Evolutionary conservation across 1,140 invertebrate species (phyloP), one percentile per base, ranked within the genome.

Genomic region (Drosophila tristis): DNA sequence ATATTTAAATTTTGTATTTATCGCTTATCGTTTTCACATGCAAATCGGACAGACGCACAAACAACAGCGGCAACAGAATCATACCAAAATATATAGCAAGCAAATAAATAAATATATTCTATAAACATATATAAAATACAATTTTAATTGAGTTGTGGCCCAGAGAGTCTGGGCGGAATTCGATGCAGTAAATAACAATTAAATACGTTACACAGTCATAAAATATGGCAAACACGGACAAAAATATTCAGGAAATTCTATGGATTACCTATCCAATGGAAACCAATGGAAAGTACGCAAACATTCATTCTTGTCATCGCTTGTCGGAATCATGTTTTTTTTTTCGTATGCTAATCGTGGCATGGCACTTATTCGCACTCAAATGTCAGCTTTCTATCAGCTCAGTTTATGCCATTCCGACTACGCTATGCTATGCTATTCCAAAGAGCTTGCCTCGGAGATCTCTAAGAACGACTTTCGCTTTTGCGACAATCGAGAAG

Each of bases 391-490:
- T 70, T 70, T 70, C 64, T 39, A 70, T 70, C 63, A 56, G 35
- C 7, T 31, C 49, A 16, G 13, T 56, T 49, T 39, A 20, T 70
- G 51, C 55, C 20, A 20, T 20, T 20, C 51, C 56, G n/a, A 55
- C 44, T 31, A 15, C 44, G 20, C 20, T 39, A 26, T 70, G 51
- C 48, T 39, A 26, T 70, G 51, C 55, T 16, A n/a, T 68, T 57
- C n/a, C 39, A 11, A 56, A 45, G 50, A 39, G 65, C 67, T 71
- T 71, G 65, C 13, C 11, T 39, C 11, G 35, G 8, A 3, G 35
- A 1, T 63, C 71, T 74, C 61, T 84, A 84, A 82, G 79, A 82
- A 82, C 79, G 80, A 42, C 79, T 82, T 82, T 82, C 80, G 70
- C 42, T 74, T 74, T 63, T 42, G 5, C 31, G 42, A 50, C 29